Base-by-base conservation (phyloP, 2,888 invertebrate genomes). In the Argyresthia goedartella region DNA sequence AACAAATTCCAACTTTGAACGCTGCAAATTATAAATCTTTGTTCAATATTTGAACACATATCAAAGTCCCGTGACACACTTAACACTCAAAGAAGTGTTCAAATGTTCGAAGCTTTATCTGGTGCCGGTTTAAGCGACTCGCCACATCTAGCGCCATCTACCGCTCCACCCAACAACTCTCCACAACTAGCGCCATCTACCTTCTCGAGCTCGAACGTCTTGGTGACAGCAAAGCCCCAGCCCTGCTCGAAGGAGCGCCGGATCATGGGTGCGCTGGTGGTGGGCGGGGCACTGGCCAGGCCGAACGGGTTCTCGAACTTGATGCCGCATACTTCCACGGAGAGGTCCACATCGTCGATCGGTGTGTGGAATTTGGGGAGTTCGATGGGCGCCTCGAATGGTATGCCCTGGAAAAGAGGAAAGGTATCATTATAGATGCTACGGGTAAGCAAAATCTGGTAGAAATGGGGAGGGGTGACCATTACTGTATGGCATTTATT, bases 171-270 rank as follows among this genome's bases (percentile, higher is more conserved):
- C n/a, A n/a, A n/a, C n/a, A n/a, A n/a, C n/a, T n/a, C n/a, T n/a
- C n/a, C n/a, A 25, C 25, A 25, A 25, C 25, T 25, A 25, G 25
- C 25, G 25, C 25, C 25, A 25, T 25, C n/a, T 58, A 95, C 96
- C 89, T 99, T 99, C 72, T 98, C 95, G 13, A 99, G 85, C 3
- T 93, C 90, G 73, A 96, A 99, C 0, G 99, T 99, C 86, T 99
- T 99, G 0, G 99, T 99, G 1, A 99, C 94, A n/a, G 92, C 95
- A 71, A 96, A 99, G 0, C 93, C 95, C 99, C 99, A 99, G 0
- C 99, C 99, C 60, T 96, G 95, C 72, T 97, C 92, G 72, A 99
- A 99, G 13, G 95, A 94, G 56, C 99, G 88, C 4, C 99, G 88
- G 49, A 99, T 97, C 98, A 99, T 99, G 0, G 97, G 92, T 3